Percentiles rank a stretch among this genome's conserved stretches.
Conservation (phyloP, 2,888 invertebrate species). For the Eurytoma adleriae region DNA sequence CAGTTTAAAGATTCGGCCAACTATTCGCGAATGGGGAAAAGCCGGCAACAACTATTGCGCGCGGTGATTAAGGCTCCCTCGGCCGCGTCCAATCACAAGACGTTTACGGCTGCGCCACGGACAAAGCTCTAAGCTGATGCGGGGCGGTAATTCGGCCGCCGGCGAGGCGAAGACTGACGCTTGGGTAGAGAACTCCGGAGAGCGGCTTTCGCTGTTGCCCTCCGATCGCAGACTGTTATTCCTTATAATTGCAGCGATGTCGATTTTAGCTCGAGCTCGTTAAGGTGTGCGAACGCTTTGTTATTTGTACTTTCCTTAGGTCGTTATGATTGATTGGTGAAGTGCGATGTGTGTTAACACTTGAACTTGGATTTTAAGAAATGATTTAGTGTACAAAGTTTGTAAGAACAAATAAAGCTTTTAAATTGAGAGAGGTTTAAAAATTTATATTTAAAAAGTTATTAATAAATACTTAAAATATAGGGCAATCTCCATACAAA, state of each 20-base stretch:
- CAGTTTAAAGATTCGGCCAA: conserved; percentile 34
- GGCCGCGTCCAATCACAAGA: too few species aligned
- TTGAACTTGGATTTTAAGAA: too few species aligned
- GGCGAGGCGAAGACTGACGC: background rate
- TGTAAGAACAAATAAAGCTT: too few species aligned
- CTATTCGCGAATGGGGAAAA: background rate
- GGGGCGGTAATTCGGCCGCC: background rate
- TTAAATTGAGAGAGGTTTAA: too few species aligned
- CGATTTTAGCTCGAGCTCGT: conserved; percentile 32
- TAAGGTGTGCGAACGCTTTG: background rate
- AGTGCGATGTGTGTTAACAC: too few species aligned
- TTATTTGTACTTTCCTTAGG: background rate
- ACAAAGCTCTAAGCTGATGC: background rate
- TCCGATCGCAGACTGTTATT: conserved; percentile 28
- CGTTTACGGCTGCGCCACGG: background rate
- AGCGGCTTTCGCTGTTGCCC: background rate
- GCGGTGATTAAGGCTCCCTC: background rate
- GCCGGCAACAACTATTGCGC: background rate
- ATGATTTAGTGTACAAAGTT: too few species aligned
- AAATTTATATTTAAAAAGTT: too few species aligned
- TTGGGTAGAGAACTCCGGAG: background rate
- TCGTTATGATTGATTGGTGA: background rate
- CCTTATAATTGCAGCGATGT: conserved; percentile 23
- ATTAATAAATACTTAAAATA: too few species aligned
- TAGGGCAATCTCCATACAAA: too few species aligned